Conservation (phyloP, 2,888 invertebrate species). For the Dryadula phaetusa region DNA sequence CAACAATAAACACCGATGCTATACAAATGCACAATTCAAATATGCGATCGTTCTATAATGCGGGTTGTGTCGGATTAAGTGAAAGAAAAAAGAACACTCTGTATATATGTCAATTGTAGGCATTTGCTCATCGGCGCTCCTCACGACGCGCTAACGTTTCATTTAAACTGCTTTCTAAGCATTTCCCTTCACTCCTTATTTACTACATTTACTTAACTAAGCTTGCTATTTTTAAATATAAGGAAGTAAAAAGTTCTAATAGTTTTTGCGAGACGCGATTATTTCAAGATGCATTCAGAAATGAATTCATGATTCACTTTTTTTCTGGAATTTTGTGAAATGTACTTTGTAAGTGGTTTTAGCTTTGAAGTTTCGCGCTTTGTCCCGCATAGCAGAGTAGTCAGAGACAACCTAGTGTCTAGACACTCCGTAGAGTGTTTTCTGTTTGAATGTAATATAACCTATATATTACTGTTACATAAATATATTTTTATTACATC, state of each 20-base stretch:
- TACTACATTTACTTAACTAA: conserved; percentile 10
- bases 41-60: neutral
- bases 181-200: conserved; percentile 23
- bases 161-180: conserved; percentile 31
- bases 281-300: neutral
- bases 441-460: too few species aligned
- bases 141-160: conserved; percentile 28
- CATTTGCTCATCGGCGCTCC: conserved; percentile 31
- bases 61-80: conserved; percentile 10
- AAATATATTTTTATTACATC: too few species aligned
- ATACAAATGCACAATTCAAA: neutral
- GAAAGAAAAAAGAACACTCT: conserved; percentile 5
- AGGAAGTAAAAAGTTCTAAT: neutral
- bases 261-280: neutral
- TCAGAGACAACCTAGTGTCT: too few species aligned
- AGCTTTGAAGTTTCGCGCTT: neutral
- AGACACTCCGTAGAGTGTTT: too few species aligned
- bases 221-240: conserved; percentile 2
- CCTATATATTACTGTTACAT: too few species aligned
- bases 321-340: neutral
- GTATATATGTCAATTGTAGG: conserved; percentile 41
- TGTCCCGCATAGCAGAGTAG: neutral
- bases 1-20: too few species aligned
- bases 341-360: neutral
- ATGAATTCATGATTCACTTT: neutral